Evolutionary conservation across 2,797 vertebrate genomes (phyloP).

Genomic region (Muscicapa comitata): DNA sequence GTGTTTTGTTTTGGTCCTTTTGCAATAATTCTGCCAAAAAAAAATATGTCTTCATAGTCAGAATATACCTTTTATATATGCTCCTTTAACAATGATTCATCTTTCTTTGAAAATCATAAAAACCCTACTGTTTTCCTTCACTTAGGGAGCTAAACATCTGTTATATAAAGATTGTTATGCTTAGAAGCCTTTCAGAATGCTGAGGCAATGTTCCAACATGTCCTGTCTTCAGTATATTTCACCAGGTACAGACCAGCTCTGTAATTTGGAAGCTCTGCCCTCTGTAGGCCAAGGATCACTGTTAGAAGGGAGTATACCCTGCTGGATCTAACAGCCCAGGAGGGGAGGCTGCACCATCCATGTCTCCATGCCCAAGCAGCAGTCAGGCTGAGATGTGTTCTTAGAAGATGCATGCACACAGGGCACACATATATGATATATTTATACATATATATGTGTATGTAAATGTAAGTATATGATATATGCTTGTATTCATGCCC

Average conservation of each 20-base stretch:
- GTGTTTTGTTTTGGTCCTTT: background rate
- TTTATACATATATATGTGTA: too few species aligned
- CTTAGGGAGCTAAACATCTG: background rate
- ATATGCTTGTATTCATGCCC: background rate
- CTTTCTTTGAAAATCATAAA: background rate
- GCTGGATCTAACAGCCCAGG: background rate
- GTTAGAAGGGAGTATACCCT: background rate
- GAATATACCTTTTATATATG: background rate
- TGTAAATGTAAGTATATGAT: background rate
- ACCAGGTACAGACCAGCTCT: background rate
- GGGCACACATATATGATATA: background rate
- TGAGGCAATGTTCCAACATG: background rate
- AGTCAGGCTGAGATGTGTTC: background rate
- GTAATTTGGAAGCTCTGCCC: background rate
- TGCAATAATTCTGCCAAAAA: background rate
- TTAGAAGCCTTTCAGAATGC: background rate
- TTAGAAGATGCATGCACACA: background rate
- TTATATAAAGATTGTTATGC: background rate
- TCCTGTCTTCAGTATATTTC: background rate
- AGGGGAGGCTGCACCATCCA: background rate
- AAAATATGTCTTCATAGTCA: background rate
- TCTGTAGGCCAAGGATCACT: background rate
- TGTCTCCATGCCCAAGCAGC: background rate
- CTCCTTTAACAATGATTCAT: background rate
- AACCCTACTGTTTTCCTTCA: background rate